A percentile compares a stretch with the other conserved stretches of the same genome.
Conservation (phyloP, 2,888 invertebrate genomes). For the Hyposoter didymator region DNA sequence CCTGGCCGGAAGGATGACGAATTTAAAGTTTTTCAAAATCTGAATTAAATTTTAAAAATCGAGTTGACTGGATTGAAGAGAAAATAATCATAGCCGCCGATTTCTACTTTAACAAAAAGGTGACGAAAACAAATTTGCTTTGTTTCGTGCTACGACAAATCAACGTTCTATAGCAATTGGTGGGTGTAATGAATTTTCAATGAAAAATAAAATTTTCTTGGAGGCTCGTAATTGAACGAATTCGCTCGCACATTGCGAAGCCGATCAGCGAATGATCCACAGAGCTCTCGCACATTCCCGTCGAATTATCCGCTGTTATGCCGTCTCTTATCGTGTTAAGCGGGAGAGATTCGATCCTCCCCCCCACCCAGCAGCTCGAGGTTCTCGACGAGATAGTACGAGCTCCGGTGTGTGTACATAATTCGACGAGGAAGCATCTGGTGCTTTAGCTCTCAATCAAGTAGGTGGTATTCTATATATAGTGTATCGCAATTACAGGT, state of each 20-base stretch:
- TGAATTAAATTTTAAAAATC: too few relatives aligned
- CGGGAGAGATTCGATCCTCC: slow-evolving; percentile 44
- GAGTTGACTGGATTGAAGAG: too few relatives aligned
- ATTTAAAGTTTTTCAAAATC: too few relatives aligned
- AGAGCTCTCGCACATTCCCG: slow-evolving; percentile 23
- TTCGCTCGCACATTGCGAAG: slow-evolving; percentile 2
- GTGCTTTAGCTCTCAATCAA: slow-evolving; percentile 50
- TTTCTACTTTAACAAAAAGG: background rate
- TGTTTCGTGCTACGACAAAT: background rate
- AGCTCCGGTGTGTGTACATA: slow-evolving; percentile 38
- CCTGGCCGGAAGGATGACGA: too few relatives aligned
- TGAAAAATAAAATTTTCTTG: background rate
- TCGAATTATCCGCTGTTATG: slow-evolving; percentile 54
- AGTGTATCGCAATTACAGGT: slow-evolving; percentile 48
- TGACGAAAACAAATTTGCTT: background rate
- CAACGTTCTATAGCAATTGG: background rate
- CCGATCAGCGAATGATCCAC: slow-evolving; percentile 22
- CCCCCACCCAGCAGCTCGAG: slow-evolving; percentile 28
- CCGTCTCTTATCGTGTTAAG: slow-evolving; percentile 46
- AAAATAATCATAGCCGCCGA: background rate
- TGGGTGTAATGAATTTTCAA: background rate
- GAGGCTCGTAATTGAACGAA: slow-evolving; percentile 5
- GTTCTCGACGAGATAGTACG: slow-evolving; percentile 26
- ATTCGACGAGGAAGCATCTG: slow-evolving; percentile 56
- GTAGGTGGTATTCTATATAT: slow-evolving; percentile 23